These are phyloP conservation scores for Auanema sp. DNA, from an alignment of 2,888 invertebrate species.

Conservation along the genomic window DNA sequence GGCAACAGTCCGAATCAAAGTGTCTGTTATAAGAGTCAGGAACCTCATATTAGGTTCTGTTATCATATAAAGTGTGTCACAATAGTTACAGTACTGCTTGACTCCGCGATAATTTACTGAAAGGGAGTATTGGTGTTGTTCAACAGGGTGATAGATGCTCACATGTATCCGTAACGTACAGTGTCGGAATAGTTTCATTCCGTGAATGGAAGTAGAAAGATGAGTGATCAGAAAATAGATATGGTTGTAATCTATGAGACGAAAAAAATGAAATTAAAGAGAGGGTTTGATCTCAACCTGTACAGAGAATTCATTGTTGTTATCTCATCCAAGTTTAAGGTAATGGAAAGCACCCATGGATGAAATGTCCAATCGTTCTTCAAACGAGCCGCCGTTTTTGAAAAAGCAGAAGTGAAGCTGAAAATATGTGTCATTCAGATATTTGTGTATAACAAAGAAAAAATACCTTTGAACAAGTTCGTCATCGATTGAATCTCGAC, in stretches of 20 bases:
- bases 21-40: slow-evolving; percentile 34
- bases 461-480: slow-evolving; percentile 22
- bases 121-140: slow-evolving; percentile 7
- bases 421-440: background rate
- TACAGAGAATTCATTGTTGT: slow-evolving; percentile 35
- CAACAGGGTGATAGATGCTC: slow-evolving; percentile 5
- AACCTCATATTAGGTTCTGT: slow-evolving; percentile 41
- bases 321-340: slow-evolving; percentile 26
- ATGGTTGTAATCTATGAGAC: slow-evolving; percentile 44
- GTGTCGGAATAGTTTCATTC: slow-evolving; percentile 33
- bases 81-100: slow-evolving; percentile 41
- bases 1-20: slow-evolving; percentile 36
- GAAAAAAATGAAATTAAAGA: too few relatives aligned
- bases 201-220: slow-evolving; percentile 43
- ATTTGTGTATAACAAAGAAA: background rate
- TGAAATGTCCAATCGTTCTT: slow-evolving; percentile 41
- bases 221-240: slow-evolving; percentile 40
- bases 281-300: too few relatives aligned
- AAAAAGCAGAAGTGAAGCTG: slow-evolving; percentile 32
- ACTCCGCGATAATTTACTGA: slow-evolving; percentile 40
- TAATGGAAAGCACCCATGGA: slow-evolving; percentile 39
- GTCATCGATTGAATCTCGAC: slow-evolving; percentile 29
- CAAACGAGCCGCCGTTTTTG: slow-evolving; percentile 29
- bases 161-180: slow-evolving; percentile 43
- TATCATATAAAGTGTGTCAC: slow-evolving; percentile 45